Evolutionary conservation across 2,888 invertebrate species (phyloP).

Genomic region (Andrena dorsata): DNA sequence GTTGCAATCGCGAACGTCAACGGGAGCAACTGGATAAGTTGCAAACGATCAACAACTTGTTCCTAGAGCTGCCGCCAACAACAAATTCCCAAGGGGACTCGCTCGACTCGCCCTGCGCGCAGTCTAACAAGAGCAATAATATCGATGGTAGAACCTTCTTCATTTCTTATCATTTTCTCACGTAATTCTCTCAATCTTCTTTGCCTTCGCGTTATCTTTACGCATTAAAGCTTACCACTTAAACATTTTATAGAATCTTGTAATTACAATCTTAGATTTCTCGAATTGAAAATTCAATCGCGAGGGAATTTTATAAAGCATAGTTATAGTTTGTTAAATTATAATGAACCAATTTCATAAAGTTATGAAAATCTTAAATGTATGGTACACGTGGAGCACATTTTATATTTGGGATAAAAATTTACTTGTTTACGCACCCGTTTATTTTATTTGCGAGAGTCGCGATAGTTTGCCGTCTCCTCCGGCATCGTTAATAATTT

Average conservation of each 20-base stretch:
- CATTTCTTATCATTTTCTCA: neutral
- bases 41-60: conserved; percentile 78
- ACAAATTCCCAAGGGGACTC: conserved; percentile 61
- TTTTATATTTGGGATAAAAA: neutral
- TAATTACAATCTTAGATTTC: neutral
- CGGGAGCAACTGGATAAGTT: conserved; percentile 77
- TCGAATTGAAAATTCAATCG: neutral
- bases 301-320: neutral
- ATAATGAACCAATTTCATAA: neutral
- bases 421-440: neutral
- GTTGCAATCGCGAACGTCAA: conserved; percentile 67
- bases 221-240: neutral
- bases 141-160: conserved; percentile 59
- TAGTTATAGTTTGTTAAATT: neutral
- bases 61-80: conserved; percentile 76
- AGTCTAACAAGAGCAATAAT: conserved; percentile 58
- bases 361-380: neutral
- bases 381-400: too few species aligned
- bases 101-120: conserved; percentile 63
- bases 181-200: neutral
- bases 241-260: neutral
- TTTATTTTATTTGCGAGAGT: neutral
- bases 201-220: neutral
- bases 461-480: neutral
- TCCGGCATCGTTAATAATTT: neutral